These are phyloP conservation scores for Argyresthia goedartella DNA, from an alignment of 2,888 invertebrate species.

Conservation along the genomic window DNA sequence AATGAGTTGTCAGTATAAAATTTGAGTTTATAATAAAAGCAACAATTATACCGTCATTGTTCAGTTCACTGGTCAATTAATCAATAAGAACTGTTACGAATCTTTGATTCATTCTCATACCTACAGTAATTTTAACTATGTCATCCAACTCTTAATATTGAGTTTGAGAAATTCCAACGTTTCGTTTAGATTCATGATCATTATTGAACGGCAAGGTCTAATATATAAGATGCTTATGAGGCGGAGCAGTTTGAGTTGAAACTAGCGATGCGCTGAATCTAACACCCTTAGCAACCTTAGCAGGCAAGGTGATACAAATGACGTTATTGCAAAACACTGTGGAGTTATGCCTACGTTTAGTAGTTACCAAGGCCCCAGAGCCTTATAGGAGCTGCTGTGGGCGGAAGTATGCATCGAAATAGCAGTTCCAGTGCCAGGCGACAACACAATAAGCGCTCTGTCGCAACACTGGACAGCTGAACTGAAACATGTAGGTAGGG, in stretches of 20 bases:
- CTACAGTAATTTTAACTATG: too few species aligned
- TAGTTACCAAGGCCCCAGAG: constrained; percentile 42
- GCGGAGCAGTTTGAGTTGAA: constrained; percentile 20
- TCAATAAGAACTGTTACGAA: too few species aligned
- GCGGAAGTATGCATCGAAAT: constrained; percentile 43
- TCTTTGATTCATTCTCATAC: too few species aligned
- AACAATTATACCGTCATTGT: too few species aligned
- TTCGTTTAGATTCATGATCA: too few species aligned
- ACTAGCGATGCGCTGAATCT: constrained; percentile 35
- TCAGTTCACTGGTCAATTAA: too few species aligned
- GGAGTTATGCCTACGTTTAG: constrained; percentile 38
- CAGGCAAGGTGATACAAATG: constrained; percentile 26
- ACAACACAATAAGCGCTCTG: constrained; percentile 8
- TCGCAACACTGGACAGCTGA: constrained; percentile 4
- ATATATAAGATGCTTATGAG: constrained; percentile 44
- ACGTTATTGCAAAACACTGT: constrained; percentile 33
- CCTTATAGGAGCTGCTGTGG: constrained; percentile 45
- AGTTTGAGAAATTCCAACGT: too few species aligned
- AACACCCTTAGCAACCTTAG: constrained; percentile 14
- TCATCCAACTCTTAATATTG: too few species aligned
- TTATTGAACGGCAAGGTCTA: constrained; percentile 24
- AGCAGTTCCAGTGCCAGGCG: constrained; percentile 1
- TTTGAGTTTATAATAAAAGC: too few species aligned
- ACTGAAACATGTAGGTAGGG: not conserved
- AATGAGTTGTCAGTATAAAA: too few species aligned